phyloP scores from a whole-genome alignment of 1,140 invertebrate genomes.

The Rhagoletis zephyria region DNA sequence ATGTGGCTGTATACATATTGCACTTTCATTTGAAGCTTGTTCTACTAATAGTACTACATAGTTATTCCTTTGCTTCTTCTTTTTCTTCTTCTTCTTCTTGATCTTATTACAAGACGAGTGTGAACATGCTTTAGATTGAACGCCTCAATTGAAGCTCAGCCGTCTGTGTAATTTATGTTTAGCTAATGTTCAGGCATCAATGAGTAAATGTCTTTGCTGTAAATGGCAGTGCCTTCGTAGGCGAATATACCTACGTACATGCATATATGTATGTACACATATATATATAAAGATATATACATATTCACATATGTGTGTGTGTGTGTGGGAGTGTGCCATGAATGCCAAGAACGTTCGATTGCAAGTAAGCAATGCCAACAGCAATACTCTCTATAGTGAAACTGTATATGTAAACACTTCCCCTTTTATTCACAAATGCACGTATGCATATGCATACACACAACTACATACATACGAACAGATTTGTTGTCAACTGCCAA shows the following conservation, averaged over 20 bases:
- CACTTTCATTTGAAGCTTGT: not conserved
- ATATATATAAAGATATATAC: not conserved
- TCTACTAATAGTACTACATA: too few relatives aligned
- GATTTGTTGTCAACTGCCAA: constrained; percentile 41
- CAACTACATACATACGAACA: constrained; percentile 3
- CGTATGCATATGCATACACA: not conserved
- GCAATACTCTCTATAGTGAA: not conserved
- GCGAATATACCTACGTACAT: not conserved
- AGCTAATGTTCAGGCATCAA: constrained; percentile 73
- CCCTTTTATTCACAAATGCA: constrained; percentile 7
- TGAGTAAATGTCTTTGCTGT: constrained; percentile 60
- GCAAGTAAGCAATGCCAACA: constrained; percentile 21
- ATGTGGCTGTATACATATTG: constrained; percentile 13
- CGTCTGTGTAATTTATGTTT: constrained; percentile 73
- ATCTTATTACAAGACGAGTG: constrained; percentile 60
- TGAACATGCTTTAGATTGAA: constrained; percentile 73
- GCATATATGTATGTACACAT: not conserved
- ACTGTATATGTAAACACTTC: not conserved
- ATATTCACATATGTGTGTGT: not conserved
- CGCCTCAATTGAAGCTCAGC: constrained; percentile 72
- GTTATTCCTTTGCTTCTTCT: too few relatives aligned
- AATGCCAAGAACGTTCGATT: not conserved
- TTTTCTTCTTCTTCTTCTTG: not conserved
- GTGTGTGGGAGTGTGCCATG: not conserved
- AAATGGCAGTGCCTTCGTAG: not conserved